phyloP scores from a whole-genome alignment of 2,797 vertebrate genomes.

The Dendrocincla fuliginosa region DNA sequence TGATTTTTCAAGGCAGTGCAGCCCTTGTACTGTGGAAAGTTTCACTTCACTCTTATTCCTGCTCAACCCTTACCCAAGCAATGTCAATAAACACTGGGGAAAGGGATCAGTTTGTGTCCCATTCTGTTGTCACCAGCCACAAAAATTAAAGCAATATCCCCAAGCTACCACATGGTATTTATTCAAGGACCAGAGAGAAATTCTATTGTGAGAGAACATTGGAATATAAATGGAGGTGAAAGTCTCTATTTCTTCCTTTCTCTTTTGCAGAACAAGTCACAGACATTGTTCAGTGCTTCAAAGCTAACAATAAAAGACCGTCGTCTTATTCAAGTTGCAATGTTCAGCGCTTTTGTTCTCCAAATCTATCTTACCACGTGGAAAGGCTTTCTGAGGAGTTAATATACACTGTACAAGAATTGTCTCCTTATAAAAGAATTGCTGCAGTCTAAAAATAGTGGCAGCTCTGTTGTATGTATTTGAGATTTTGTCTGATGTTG shows the following conservation, averaged over 20 bases:
- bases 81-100: neutral
- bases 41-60: neutral
- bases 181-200: neutral
- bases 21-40: neutral
- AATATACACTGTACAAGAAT: conserved; percentile 38
- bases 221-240: conserved; percentile 64
- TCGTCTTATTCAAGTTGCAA: conserved; percentile 34
- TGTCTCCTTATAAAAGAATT: conserved; percentile 36
- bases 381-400: conserved; percentile 55
- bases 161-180: conserved; percentile 12
- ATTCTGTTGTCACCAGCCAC: neutral
- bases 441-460: conserved; percentile 1
- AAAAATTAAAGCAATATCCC: conserved; percentile 54
- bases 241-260: conserved; percentile 7
- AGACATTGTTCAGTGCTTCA: conserved; percentile 43
- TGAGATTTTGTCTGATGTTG: neutral
- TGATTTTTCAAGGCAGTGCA: neutral
- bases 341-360: conserved; percentile 52
- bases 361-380: conserved; percentile 54
- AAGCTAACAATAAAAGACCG: conserved; percentile 44
- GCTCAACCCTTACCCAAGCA: neutral
- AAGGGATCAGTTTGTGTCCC: neutral
- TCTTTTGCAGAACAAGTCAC: conserved; percentile 36
- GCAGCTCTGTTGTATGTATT: neutral
- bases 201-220: conserved; percentile 65